A percentile compares a stretch with the other conserved stretches of the same genome.
Conservation (phyloP, 2,113 vertebrate genomes). For the Eurystomus gularis region DNA sequence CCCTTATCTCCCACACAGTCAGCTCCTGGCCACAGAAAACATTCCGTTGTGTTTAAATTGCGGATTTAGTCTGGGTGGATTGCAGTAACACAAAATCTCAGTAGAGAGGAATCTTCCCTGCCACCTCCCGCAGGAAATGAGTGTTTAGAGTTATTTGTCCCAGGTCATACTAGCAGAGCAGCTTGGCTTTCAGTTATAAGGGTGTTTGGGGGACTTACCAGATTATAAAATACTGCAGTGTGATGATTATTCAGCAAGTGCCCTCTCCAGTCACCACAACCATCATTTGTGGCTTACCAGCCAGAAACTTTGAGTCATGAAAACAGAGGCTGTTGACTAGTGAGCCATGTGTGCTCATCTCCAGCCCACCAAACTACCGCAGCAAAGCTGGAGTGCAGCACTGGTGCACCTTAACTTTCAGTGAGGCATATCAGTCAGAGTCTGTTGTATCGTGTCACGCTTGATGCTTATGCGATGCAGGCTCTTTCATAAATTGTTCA, state of each 20-base stretch:
- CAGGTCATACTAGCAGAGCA: not conserved
- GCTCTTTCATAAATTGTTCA: not conserved
- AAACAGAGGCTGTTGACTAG: not conserved
- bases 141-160: not conserved
- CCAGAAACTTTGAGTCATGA: not conserved
- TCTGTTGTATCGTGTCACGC: fast-evolving
- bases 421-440: not conserved
- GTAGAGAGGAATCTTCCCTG: not conserved
- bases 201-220: not conserved
- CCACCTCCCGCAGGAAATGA: not conserved
- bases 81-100: not conserved
- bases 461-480: fast-evolving
- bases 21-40: not conserved
- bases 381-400: not conserved
- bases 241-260: not conserved
- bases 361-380: not conserved
- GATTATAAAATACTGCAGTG: not conserved
- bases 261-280: not conserved
- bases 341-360: not conserved
- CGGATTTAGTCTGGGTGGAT: not conserved
- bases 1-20: not conserved
- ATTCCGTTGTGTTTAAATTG: not conserved
- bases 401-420: not conserved
- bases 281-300: not conserved
- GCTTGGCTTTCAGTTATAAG: not conserved